Evolutionary conservation across 2,797 vertebrate genomes (phyloP), one percentile per base, ranked within the genome.

Genomic region (Anabas testudineus): DNA sequence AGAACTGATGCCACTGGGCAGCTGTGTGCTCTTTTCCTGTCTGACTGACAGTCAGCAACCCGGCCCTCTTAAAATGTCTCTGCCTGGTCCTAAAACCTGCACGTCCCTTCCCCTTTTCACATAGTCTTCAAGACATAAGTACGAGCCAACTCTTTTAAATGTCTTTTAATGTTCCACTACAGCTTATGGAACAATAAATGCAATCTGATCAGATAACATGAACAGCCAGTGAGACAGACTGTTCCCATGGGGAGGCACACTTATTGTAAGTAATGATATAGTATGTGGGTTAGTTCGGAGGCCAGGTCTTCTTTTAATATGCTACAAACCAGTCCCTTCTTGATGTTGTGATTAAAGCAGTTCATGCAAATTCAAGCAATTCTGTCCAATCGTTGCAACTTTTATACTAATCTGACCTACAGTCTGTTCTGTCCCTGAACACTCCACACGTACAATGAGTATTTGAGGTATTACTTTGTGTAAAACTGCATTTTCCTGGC

Each of bases 11-110:
- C 86, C 88, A 77, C 6, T 3, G 59, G 77, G 80, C 91, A 92
- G 90, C 90, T 92, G 91, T 83, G 87, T 92, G 91, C 90, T 91
- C 90, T 92, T 92, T 87, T 92, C 88, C 87, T 83, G 56, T 47
- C 83, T 83, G 85, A 81, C 74, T 90, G 91, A 89, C 91, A 90
- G 83, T 73, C 45, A 13, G 58, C 68, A 87, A 88, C 77, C 45
- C 63, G 19, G 81, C 57, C 75, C 65, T 30, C 54, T 63, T 32
- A 21, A 42, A 60, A 48, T 39, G 26, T 13, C 59, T 66, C 64
- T 1, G 8, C 81, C 74, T 39, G 78, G 83, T 86, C 81, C 78
- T 80, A 74, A 80, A 79, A 78, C 74, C 54, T 15, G 34, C 36
- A 46, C 10, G 63, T 67, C n/a, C 16, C 51, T 39, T 16, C 16